Evolutionary conservation across 2,888 invertebrate genomes (phyloP).

Genomic region (Crioceris asparagi): DNA sequence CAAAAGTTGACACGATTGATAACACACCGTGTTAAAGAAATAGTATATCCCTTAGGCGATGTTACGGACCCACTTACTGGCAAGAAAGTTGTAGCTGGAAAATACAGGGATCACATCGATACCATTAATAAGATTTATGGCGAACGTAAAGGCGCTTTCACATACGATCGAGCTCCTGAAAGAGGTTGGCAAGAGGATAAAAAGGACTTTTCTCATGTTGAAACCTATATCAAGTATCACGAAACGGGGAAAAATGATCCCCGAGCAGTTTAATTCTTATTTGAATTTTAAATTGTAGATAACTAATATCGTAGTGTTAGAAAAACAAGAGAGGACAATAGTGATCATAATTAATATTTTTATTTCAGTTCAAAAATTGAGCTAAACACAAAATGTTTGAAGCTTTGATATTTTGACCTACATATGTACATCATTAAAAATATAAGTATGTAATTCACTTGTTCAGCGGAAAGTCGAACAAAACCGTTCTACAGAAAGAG

Average conservation of each 20-base stretch:
- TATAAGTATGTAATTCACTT: too few relatives aligned
- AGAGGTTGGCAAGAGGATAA: conserved; percentile 75
- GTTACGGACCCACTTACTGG: conserved; percentile 77
- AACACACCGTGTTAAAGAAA: conserved; percentile 67
- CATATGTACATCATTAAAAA: too few relatives aligned
- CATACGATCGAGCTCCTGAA: conserved; percentile 65
- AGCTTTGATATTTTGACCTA: too few relatives aligned
- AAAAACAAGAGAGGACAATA: too few relatives aligned
- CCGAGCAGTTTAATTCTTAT: conserved; percentile 48
- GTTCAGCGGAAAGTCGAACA: too few relatives aligned
- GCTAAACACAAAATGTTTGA: too few relatives aligned
- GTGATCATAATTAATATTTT: too few relatives aligned
- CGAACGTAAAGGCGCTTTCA: conserved; percentile 53
- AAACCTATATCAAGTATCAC: conserved; percentile 68
- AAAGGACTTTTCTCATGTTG: conserved; percentile 69
- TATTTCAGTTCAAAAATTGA: too few relatives aligned
- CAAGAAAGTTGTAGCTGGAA: conserved; percentile 61
- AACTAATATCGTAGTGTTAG: too few relatives aligned
- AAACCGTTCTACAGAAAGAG: too few relatives aligned
- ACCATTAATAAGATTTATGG: conserved; percentile 58
- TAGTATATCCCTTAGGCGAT: conserved; percentile 74
- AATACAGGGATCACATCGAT: conserved; percentile 67
- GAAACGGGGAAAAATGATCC: conserved; percentile 65
- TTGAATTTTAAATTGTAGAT: background rate
- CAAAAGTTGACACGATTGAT: conserved; percentile 64